Evolutionary conservation across 2,113 vertebrate genomes (phyloP).

Genomic region (Syngnathus floridae): DNA sequence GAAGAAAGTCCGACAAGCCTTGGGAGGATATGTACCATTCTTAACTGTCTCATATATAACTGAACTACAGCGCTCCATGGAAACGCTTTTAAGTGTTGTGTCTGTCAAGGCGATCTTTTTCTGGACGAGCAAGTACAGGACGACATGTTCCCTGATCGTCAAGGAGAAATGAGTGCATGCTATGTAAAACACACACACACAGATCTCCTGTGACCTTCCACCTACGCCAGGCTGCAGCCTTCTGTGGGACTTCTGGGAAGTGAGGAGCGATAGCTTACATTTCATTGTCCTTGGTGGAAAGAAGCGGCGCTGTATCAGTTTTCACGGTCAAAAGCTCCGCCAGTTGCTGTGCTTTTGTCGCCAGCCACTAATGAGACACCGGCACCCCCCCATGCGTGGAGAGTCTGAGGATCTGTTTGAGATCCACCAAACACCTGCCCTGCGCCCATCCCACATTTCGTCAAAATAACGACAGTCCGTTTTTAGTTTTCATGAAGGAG

Average conservation of each 20-base stretch:
- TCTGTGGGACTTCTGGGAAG: conserved; percentile 61
- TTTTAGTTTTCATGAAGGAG: neutral
- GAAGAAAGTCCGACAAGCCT: neutral
- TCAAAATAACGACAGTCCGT: neutral
- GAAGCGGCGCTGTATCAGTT: conserved; percentile 60
- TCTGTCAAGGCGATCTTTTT: conserved; percentile 16
- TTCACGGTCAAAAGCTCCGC: conserved; percentile 61
- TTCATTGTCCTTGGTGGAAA: conserved; percentile 69
- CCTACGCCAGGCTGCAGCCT: conserved; percentile 49
- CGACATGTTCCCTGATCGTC: conserved; percentile 23
- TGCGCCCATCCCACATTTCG: neutral
- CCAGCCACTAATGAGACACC: conserved; percentile 44
- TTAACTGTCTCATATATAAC: neutral
- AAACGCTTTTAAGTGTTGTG: conserved; percentile 25
- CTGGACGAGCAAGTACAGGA: conserved; percentile 12
- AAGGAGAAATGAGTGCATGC: conserved; percentile 27
- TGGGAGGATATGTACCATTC: neutral
- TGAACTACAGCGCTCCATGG: neutral
- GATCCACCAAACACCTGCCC: neutral
- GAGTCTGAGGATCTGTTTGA: conserved; percentile 24
- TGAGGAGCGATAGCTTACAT: conserved; percentile 63
- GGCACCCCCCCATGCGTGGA: conserved; percentile 2
- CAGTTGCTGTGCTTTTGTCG: conserved; percentile 65
- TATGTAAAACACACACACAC: neutral
- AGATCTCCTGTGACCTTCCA: conserved; percentile 54